Percentiles rank a stretch among this genome's conserved stretches.
These are phyloP conservation scores for Pygoscelis adeliae DNA, from an alignment of 2,113 vertebrate genomes.

Conservation along the genomic window DNA sequence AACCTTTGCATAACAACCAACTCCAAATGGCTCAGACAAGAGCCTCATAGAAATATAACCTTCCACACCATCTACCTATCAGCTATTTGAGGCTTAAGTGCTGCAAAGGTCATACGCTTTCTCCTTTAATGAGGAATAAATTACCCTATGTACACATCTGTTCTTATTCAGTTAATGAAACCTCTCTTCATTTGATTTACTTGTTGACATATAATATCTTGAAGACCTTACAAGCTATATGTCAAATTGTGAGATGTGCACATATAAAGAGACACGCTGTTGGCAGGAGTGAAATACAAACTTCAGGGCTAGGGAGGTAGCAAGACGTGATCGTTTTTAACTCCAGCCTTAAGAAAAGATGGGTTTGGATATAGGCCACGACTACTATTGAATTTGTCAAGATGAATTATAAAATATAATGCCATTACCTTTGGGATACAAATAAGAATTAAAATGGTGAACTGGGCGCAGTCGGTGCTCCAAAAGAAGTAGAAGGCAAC, in stretches of 20 bases:
- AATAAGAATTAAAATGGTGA: not conserved
- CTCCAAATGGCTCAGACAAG: not conserved
- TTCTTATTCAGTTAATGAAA: not conserved
- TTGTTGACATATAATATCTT: not conserved
- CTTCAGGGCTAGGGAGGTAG: not conserved
- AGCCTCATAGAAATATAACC: not conserved
- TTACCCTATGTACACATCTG: not conserved
- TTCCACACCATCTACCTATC: not conserved
- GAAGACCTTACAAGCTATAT: not conserved
- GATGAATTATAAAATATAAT: not conserved
- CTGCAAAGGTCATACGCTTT: not conserved
- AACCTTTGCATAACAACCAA: not conserved
- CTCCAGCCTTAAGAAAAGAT: not conserved
- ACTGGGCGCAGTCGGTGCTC: not conserved
- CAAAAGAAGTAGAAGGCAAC: not conserved
- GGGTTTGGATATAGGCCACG: not conserved
- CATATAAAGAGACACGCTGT: not conserved
- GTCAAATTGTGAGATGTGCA: not conserved
- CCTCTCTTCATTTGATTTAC: not conserved
- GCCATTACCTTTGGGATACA: not conserved
- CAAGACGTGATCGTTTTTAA: not conserved
- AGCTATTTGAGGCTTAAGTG: not conserved
- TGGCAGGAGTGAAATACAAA: not conserved
- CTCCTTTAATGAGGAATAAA: not conserved
- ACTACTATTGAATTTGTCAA: not conserved